A percentile compares a stretch with the other conserved stretches of the same genome.
Conservation (phyloP, 2,888 invertebrate genomes). For the Mimumesa dahlbomi region DNA sequence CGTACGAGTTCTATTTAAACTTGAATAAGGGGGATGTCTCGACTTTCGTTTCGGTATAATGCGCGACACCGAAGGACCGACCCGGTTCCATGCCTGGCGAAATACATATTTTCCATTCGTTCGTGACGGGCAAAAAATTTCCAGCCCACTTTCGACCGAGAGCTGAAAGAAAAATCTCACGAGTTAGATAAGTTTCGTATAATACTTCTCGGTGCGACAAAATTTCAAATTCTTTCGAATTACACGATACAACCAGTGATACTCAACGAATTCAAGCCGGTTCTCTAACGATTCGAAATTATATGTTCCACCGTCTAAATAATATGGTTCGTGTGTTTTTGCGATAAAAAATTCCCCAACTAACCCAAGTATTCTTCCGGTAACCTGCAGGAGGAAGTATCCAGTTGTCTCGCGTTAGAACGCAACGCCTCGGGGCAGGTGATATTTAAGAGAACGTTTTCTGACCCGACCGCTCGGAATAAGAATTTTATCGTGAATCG, state of each 20-base stretch:
- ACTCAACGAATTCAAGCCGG: constrained; percentile 21
- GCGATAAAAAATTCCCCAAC: not conserved
- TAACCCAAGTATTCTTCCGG: not conserved
- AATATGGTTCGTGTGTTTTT: constrained; percentile 20
- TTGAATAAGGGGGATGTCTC: constrained; percentile 45
- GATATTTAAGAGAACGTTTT: constrained; percentile 31
- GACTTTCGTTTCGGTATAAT: constrained; percentile 4
- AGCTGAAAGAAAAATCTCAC: too few relatives aligned
- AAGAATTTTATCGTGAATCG: constrained; percentile 56
- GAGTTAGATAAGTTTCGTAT: too few relatives aligned
- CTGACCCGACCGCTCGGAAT: constrained; percentile 25
- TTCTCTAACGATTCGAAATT: constrained; percentile 33
- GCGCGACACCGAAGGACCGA: not conserved
- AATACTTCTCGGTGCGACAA: too few relatives aligned
- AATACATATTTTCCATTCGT: too few relatives aligned
- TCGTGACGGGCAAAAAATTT: not conserved
- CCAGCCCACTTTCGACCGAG: not conserved
- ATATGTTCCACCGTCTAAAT: constrained; percentile 18
- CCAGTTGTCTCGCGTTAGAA: constrained; percentile 28
- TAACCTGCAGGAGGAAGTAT: not conserved
- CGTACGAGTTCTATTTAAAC: constrained; percentile 40
- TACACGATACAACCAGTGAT: constrained; percentile 22
- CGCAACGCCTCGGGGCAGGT: constrained; percentile 19
- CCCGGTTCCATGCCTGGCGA: too few relatives aligned
- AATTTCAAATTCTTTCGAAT: constrained; percentile 12